Percentiles rank a stretch among this genome's conserved stretches.
These are phyloP conservation scores for Pygoscelis antarcticus DNA, from an alignment of 2,113 vertebrate genomes.

Conservation along the genomic window DNA sequence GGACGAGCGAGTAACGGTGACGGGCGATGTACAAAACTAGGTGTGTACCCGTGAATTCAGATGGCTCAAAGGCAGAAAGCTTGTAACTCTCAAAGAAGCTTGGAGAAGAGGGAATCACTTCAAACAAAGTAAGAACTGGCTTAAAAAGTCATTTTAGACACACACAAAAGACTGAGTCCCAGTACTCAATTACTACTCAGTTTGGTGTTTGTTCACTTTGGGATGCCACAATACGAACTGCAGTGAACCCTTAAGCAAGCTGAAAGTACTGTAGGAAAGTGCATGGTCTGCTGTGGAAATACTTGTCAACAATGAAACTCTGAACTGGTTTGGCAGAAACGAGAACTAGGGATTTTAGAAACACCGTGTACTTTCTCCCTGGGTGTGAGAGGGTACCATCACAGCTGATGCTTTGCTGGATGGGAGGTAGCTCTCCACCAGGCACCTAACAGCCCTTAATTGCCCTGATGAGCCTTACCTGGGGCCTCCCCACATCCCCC, in stretches of 20 bases:
- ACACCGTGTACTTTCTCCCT: no score
- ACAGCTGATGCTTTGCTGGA: neutral
- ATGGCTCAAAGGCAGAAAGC: neutral
- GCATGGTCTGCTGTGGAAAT: accelerated
- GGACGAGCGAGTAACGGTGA: accelerated
- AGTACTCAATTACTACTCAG: neutral
- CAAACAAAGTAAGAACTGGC: neutral
- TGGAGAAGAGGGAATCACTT: neutral
- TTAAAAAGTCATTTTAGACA: neutral
- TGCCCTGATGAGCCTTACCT: neutral
- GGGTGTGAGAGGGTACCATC: accelerated
- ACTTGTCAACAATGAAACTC: neutral
- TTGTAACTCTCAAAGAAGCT: neutral
- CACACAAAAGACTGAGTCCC: neutral
- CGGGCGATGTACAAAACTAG: accelerated
- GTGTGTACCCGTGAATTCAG: accelerated
- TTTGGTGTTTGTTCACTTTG: neutral
- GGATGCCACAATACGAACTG: neutral
- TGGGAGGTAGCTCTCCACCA: neutral
- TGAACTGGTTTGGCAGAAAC: neutral
- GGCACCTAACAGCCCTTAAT: no score
- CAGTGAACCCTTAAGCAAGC: neutral
- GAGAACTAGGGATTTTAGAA: neutral
- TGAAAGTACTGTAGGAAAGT: neutral
- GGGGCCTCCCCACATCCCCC: accelerated